These are phyloP conservation scores for Brachyhypopomus occidentalis DNA, from an alignment of 2,113 vertebrate species.

Conservation along the genomic window DNA sequence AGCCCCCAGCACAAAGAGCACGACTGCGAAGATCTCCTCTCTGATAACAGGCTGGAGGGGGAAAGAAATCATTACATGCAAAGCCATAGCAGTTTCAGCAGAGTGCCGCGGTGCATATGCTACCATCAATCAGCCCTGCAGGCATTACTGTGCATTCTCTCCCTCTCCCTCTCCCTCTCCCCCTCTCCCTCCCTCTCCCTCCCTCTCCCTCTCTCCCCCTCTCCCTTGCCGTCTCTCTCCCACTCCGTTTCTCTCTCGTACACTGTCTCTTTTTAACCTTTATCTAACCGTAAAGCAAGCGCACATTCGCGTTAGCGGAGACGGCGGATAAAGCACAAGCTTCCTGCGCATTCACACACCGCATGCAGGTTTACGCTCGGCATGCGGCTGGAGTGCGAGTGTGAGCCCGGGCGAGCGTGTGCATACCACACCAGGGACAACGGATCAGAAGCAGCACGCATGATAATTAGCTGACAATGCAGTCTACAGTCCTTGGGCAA, in stretches of 20 bases:
- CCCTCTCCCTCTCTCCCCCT: not conserved
- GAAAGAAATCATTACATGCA: conserved; percentile 41
- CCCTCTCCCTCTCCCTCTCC: conserved; percentile 6
- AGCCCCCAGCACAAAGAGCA: conserved; percentile 38
- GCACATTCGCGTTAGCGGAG: not conserved
- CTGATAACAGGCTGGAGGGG: conserved; percentile 41
- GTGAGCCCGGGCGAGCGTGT: conserved; percentile 8
- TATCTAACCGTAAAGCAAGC: conserved; percentile 1
- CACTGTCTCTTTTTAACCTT: conserved; percentile 8
- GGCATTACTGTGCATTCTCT: not conserved
- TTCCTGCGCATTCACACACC: not conserved
- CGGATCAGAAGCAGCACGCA: not conserved
- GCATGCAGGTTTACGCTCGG: conserved; percentile 6
- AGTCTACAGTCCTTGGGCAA: no score
- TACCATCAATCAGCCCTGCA: conserved; percentile 45
- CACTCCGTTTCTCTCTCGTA: not conserved
- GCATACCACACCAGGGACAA: not conserved
- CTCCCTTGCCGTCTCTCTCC: not conserved
- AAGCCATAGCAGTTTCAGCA: conserved; percentile 26
- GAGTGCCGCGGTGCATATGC: conserved; percentile 38
- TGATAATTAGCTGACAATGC: conserved; percentile 17
- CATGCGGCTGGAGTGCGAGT: not conserved
- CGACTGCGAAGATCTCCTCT: conserved; percentile 42
- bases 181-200: conserved; percentile 10
- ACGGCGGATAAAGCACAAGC: not conserved